A percentile compares a stretch with the other conserved stretches of the same genome.
phyloP scores from a whole-genome alignment of 2,888 invertebrate species.

The Trisateles emortualis region DNA sequence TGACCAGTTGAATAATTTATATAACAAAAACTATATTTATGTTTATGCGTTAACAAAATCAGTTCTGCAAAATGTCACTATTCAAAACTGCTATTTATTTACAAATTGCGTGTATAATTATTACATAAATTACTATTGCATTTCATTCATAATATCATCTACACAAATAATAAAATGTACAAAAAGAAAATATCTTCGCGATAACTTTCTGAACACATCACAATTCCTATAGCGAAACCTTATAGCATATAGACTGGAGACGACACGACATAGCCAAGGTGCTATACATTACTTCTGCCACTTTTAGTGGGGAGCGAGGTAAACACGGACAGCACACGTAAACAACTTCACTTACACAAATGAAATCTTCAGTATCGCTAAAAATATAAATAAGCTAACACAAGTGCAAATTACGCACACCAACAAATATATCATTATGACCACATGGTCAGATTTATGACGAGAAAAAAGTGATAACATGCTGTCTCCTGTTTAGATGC shows the following conservation, averaged over 20 bases:
- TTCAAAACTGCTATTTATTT: slow-evolving; percentile 76
- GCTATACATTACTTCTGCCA: slow-evolving; percentile 26
- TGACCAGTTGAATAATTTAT: slow-evolving; percentile 60
- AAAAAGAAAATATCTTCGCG: slow-evolving; percentile 68
- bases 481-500: slow-evolving; percentile 26
- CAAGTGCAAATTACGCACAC: slow-evolving; percentile 53
- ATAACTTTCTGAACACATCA: slow-evolving; percentile 79
- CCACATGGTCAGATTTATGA: neutral
- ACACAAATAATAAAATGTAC: slow-evolving; percentile 81
- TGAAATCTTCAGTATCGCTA: neutral
- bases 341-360: slow-evolving; percentile 10
- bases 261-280: slow-evolving; percentile 17
- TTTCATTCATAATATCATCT: slow-evolving; percentile 79
- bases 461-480: slow-evolving; percentile 2
- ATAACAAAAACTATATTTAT: slow-evolving; percentile 56
- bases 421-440: slow-evolving; percentile 16
- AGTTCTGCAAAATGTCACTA: slow-evolving; percentile 50
- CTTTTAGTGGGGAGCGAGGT: slow-evolving; percentile 14
- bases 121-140: slow-evolving; percentile 87
- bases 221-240: slow-evolving; percentile 73
- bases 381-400: slow-evolving; percentile 4
- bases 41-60: slow-evolving; percentile 42
- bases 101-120: slow-evolving; percentile 79
- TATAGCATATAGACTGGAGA: slow-evolving; percentile 57
- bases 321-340: slow-evolving; percentile 16